Evolutionary conservation across 2,113 vertebrate species (phyloP), one percentile per base, ranked within the genome.

Genomic region (Mixornis gularis): DNA sequence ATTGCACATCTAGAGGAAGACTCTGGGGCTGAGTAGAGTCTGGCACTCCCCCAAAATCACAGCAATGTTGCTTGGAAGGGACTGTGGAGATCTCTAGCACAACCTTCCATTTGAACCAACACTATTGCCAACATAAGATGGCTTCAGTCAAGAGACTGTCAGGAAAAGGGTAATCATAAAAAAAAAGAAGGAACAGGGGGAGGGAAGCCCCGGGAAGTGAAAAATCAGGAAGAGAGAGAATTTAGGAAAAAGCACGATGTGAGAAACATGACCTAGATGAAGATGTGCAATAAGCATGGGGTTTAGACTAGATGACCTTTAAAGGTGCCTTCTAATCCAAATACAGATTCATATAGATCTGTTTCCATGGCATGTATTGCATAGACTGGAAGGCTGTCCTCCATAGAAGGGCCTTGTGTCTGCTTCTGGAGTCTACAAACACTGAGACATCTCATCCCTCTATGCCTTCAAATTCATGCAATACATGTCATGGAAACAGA

Each of bases 151-250:
- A n/a, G 58, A 81, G 56, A 68, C 21, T 78, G 21, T 9, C 16
- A 71, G 40, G 26, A 84, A 82, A 87, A 78, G 26, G 12, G 15
- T 19, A 80, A 70, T 66, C 7, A 52, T 10, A 8, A 70, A 56
- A 56, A 72, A 20, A 11, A 3, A 18, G 6, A 66, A 59, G 9
- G 3, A 12, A 26, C 0, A 14, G 6, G 6, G 3, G 8, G 4
- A 65, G 4, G 6, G 20, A 87, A 83, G 20, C 27, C 26, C 46
- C 73, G 11, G 24, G 21, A 85, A 79, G 5, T 58, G 63, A 83
- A 58, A 8, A 64, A 3, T 84, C 27, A n/a, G 36, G 78, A 66
- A 56, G 30, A 65, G 30, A 65, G 7, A 81, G 6, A 32, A 55
- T 94, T 76, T 48, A 32, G 13, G 24, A 14, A 74, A 32, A 62